Percentiles rank a stretch among this genome's conserved stretches.
Conservation (phyloP, 92 coral and sea anemone species). For the Epizoanthus ramosus region DNA sequence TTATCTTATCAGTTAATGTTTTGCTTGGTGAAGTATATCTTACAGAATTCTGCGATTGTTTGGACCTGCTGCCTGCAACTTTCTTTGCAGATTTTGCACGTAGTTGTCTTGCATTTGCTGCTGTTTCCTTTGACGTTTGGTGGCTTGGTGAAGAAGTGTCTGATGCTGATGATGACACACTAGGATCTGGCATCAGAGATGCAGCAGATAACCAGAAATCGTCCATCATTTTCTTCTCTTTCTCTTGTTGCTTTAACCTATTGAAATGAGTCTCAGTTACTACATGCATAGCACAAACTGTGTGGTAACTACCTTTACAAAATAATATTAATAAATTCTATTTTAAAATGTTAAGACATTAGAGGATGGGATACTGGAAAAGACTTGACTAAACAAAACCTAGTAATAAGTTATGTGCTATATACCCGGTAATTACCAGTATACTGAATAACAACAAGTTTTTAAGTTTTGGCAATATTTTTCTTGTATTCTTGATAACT, state of each 20-base stretch:
- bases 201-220: conserved; percentile 26
- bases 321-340: no score
- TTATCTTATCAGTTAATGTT: conserved; percentile 44
- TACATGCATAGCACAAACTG: neutral
- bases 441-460: no score
- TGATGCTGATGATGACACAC: conserved; percentile 22
- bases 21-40: conserved; percentile 34
- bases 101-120: neutral
- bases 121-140: conserved; percentile 23
- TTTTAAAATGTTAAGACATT: no score
- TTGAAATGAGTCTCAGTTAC: neutral
- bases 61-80: conserved; percentile 21
- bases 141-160: conserved; percentile 26
- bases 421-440: no score
- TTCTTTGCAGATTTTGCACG: conserved; percentile 26
- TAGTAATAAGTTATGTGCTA: no score
- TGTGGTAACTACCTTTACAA: neutral
- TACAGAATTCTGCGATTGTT: conserved; percentile 13
- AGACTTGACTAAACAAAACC: no score
- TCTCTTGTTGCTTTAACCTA: conserved; percentile 35
- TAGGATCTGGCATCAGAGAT: conserved; percentile 10
- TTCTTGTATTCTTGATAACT: no score
- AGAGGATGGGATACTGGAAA: no score
- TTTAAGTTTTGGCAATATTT: no score
- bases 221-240: conserved; percentile 35